Evolutionary conservation across 2,888 invertebrate genomes (phyloP), one percentile per base, ranked within the genome.

Genomic region (Thymelicus sylvestris): DNA sequence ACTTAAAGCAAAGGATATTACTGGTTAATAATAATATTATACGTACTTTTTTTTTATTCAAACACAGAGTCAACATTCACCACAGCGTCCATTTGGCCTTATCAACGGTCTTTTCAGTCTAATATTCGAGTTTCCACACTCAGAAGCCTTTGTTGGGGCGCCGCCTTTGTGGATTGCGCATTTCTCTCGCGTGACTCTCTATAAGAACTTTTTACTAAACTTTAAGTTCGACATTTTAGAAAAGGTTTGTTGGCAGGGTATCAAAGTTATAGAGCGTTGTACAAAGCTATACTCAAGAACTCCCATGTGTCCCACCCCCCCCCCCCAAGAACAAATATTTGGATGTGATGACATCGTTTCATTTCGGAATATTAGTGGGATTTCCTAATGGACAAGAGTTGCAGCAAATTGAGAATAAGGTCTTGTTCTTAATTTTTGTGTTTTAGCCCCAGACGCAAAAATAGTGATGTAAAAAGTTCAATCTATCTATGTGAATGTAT

Each of bases 91-190:
- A 63, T 63, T 63, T 19, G 6, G 31, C 38, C 55, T 47, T 63
- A 68, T 62, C 57, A 38, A 41, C 10, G 5, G 15, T 48, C 59
- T 67, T 66, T 67, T 63, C 44, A 52, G 38, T 6, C 13, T 52
- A 44, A 55, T 61, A 61, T 68, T 62, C 15, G 38, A 68, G 61
- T 12, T 38, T 63, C 57, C 47, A 55, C 62, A 55, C 52, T 60
- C 62, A 12, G 19, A 50, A 68, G 44, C 68, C 24, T 63, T 68
- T 68, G 68, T 68, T 63, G 15, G 19, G 19, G 19, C 38, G 38
- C 38, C 24, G 47, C 63, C 63, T 57, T 47, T 47, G 48, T 55
- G 55, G 7, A 52, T 55, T 55, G 57, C 44, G 19, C 52, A 55
- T 55, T 65, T 57, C 66, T 57, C 66, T 65, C 39, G 52, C 39